Evolutionary conservation across 2,797 vertebrate species (phyloP), one percentile per base, ranked within the genome.

Genomic region (Sebastes cheni): DNA sequence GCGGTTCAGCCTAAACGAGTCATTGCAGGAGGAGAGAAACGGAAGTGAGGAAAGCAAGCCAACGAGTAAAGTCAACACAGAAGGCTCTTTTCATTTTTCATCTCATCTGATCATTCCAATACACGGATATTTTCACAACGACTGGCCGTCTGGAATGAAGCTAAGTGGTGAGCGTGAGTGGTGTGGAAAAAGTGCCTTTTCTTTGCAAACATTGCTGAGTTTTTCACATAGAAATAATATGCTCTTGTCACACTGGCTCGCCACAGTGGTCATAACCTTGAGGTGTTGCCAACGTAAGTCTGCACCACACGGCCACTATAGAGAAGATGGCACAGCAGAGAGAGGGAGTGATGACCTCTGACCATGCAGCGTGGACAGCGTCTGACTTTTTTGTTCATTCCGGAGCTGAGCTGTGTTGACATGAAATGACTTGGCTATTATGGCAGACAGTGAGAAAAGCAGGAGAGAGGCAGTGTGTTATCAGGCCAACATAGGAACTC

Each of bases 401-500:
- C 4, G 11, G 34, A 75, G 67, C 69, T 62, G 34, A 89, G 69
- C 70, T 70, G 62, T 77, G 86, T 86, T 75, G 82, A 89, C 85
- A 86, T 55, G 36, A 86, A 86, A 87, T 81, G 89, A 81, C 86
- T 85, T 32, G 9, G 46, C 75, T 58, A 39, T 79, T 73, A 55
- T 73, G 80, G 42, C 71, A 79, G 78, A 61, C 65, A 22, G 75
- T 52, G 32, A 74, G 81, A 72, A 71, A 77, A 64, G 76, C 72
- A 32, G 36, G 54, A 74, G 59, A 56, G 65, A 90, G 55, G 77
- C 74, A 30, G 69, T n/a, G 39, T 72, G 83, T 91, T 93, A 91
- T 91, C 89, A 66, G 76, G 58, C 81, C 81, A 73, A 72, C 66
- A 36, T 73, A 84, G 81, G 84, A 91, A 84, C 65, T 82, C 81